These are phyloP conservation scores for Drosophila sturtevanti DNA, from an alignment of 1,140 invertebrate species.

Conservation along the genomic window DNA sequence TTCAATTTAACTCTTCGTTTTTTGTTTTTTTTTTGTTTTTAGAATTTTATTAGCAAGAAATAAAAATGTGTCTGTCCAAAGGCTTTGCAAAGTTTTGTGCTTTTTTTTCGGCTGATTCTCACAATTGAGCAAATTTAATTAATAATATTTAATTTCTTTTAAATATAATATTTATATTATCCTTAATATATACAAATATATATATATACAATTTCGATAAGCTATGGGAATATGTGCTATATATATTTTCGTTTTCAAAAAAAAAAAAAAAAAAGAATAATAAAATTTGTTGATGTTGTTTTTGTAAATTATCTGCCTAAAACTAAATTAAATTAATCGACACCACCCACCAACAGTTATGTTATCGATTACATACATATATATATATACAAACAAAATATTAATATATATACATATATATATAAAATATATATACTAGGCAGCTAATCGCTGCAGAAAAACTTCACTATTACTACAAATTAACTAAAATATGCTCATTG, in stretches of 20 bases:
- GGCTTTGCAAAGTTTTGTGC: too few species aligned
- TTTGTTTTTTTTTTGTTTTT: too few species aligned
- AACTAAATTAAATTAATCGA: slow-evolving; percentile 54
- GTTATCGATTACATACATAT: slow-evolving; percentile 10
- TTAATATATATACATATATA: slow-evolving; percentile 12
- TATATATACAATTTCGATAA: slow-evolving; percentile 1
- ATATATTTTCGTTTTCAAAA: slow-evolving; percentile 30
- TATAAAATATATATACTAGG: background rate
- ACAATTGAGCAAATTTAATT: background rate
- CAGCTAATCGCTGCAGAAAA: background rate
- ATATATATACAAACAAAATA: too few species aligned
- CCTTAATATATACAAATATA: background rate
- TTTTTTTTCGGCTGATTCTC: background rate
- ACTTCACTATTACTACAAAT: background rate
- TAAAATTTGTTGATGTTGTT: slow-evolving; percentile 71
- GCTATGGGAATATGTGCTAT: background rate
- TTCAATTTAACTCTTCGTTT: too few species aligned
- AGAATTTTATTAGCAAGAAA: too few species aligned
- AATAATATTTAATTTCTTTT: background rate
- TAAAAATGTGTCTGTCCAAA: too few species aligned
- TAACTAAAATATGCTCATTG: background rate
- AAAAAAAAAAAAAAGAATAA: slow-evolving; percentile 23
- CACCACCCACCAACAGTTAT: slow-evolving; percentile 29
- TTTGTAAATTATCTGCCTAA: slow-evolving; percentile 81
- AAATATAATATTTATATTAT: background rate